Conservation (phyloP, 2,113 vertebrate species). For the Myrmecobius fasciatus region DNA sequence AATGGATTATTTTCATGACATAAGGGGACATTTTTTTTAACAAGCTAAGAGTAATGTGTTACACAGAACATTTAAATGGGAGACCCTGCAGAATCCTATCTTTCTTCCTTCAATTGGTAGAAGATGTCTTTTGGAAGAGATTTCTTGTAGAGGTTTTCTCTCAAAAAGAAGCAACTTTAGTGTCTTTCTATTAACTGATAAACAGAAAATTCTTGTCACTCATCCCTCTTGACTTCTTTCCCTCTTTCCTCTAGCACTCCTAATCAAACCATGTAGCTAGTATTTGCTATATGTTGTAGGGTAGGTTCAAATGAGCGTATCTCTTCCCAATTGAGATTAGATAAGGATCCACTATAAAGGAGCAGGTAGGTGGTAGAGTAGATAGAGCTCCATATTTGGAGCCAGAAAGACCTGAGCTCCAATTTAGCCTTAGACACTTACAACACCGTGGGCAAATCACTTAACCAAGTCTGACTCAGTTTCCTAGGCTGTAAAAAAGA, state of each 20-base stretch:
- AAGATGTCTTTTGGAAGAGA: background rate
- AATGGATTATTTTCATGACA: constrained; percentile 24
- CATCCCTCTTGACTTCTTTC: background rate
- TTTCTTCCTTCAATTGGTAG: background rate
- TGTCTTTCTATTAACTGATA: background rate
- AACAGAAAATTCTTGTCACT: background rate
- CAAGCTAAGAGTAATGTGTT: background rate
- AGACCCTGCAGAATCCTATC: background rate
- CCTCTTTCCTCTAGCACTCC: background rate
- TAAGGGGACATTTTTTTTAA: constrained; percentile 12
- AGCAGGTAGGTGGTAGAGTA: background rate
- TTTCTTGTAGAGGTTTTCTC: background rate
- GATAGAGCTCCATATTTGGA: background rate
- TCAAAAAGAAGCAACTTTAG: background rate
- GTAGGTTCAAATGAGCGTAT: background rate
- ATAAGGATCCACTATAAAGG: background rate
- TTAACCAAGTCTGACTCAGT: background rate
- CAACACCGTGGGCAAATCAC: too few species aligned
- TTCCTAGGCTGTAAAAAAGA: background rate
- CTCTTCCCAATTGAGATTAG: background rate
- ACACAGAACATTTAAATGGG: background rate
- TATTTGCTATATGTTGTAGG: background rate
- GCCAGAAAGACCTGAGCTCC: background rate
- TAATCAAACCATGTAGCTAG: background rate
- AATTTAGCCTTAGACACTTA: background rate